These are phyloP conservation scores for Karalla daura DNA, from an alignment of 2,797 vertebrate species.

Conservation along the genomic window DNA sequence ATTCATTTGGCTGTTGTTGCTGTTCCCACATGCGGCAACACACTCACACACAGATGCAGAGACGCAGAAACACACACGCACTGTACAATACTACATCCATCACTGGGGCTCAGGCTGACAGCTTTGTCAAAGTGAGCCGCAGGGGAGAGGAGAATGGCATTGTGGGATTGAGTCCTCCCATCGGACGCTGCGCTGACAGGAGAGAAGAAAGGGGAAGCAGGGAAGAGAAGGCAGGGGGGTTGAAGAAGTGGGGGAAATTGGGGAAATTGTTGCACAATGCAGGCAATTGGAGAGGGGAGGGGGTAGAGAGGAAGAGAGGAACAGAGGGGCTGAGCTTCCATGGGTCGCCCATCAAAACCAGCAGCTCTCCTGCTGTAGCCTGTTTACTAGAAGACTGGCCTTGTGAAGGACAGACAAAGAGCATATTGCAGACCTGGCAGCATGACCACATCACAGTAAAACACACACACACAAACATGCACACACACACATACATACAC, in stretches of 20 bases:
- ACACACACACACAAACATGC: constrained; percentile 34
- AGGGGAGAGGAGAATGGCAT: constrained; percentile 71
- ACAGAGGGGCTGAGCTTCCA: constrained; percentile 57
- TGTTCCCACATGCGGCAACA: constrained; percentile 5
- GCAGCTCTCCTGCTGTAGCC: constrained; percentile 67
- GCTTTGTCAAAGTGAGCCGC: constrained; percentile 74
- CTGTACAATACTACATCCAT: constrained; percentile 67
- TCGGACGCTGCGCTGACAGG: constrained; percentile 63
- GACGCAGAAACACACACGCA: constrained; percentile 24
- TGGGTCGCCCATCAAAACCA: constrained; percentile 66
- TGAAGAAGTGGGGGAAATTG: constrained; percentile 1
- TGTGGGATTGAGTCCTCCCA: constrained; percentile 77
- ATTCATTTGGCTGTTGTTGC: too few relatives aligned
- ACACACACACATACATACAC: constrained; percentile 11
- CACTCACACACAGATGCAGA: constrained; percentile 8
- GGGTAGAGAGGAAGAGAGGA: constrained; percentile 12
- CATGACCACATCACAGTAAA: constrained; percentile 44
- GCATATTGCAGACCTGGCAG: constrained; percentile 77
- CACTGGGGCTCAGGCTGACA: constrained; percentile 69
- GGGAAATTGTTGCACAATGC: constrained; percentile 40
- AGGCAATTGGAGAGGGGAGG: constrained; percentile 23
- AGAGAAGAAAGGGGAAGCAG: constrained; percentile 43
- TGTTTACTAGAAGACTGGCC: constrained; percentile 67
- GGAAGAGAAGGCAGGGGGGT: constrained; percentile 15
- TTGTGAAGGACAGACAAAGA: constrained; percentile 78